Evolutionary conservation across 2,797 vertebrate species (phyloP).

Genomic region (Linurgus olivaceus): DNA sequence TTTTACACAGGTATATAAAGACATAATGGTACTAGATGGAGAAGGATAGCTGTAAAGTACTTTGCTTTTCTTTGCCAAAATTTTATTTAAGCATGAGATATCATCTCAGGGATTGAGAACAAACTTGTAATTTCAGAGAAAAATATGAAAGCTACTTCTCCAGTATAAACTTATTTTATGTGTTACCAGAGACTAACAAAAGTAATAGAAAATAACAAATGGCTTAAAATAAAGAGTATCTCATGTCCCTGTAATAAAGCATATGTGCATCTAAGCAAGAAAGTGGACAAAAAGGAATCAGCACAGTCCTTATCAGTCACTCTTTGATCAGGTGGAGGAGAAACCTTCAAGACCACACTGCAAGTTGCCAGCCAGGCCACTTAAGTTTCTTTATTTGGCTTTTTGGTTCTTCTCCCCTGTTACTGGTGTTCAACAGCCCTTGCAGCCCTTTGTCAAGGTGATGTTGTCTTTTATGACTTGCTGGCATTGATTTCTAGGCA

Average conservation of each 20-base stretch:
- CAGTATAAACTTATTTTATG: neutral
- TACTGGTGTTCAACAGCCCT: neutral
- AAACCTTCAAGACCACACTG: accelerated
- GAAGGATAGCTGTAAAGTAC: neutral
- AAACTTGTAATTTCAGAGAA: neutral
- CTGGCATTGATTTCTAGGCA: neutral
- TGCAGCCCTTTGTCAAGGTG: neutral
- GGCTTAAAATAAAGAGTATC: neutral
- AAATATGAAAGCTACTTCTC: neutral
- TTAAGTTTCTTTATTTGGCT: neutral
- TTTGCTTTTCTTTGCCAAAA: neutral
- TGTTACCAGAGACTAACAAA: neutral
- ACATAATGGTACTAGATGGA: neutral
- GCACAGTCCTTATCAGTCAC: neutral
- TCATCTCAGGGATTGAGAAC: neutral
- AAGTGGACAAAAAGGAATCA: neutral
- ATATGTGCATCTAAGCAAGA: neutral
- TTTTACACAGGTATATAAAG: slow-evolving; percentile 8
- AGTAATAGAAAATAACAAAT: neutral
- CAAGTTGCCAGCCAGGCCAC: neutral
- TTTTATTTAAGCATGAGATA: neutral
- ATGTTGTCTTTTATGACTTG: neutral
- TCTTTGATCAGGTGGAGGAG: neutral
- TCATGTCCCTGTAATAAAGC: neutral
- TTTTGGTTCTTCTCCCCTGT: neutral